Conservation (phyloP, 2,888 invertebrate species). For the Euspilapteryx auroguttella region DNA sequence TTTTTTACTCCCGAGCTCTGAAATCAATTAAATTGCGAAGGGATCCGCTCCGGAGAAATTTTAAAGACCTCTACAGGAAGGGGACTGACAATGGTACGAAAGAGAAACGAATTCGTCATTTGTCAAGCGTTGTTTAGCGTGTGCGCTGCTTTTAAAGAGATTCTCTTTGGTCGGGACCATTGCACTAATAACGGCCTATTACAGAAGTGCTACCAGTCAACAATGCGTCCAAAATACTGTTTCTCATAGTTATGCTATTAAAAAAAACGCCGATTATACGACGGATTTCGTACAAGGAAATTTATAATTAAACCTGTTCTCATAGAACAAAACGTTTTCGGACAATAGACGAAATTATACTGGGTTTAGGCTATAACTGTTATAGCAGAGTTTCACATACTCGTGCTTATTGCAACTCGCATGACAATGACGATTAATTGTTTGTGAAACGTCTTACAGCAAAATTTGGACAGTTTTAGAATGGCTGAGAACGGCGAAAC, state of each 20-base stretch:
- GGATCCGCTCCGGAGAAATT: conserved; percentile 17
- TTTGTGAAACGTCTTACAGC: conserved; percentile 16
- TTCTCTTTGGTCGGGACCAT: no score
- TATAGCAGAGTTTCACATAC: conserved; percentile 51
- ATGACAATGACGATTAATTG: conserved; percentile 52
- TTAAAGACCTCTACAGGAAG: conserved; percentile 19
- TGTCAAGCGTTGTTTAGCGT: no score
- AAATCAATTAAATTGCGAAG: conserved; percentile 41
- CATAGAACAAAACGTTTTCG: conserved; percentile 50
- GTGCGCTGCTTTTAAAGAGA: no score
- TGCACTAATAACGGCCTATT: conserved; percentile 22
- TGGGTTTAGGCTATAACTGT: conserved; percentile 40
- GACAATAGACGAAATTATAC: conserved; percentile 58
- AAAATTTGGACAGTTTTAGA: no score
- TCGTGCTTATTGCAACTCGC: conserved; percentile 41
- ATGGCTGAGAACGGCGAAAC: no score
- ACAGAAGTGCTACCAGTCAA: no score
- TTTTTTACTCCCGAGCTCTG: conserved; percentile 17
- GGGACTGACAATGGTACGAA: conserved; percentile 18
- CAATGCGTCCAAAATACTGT: no score
- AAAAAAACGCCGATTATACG: conserved; percentile 51
- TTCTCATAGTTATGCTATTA: conserved; percentile 58
- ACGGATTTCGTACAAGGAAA: conserved; percentile 38
- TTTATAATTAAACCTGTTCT: conserved; percentile 54
- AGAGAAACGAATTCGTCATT: conserved; percentile 26